phyloP scores from a whole-genome alignment of 2,113 vertebrate genomes.

The Tricholaema leucomelas region DNA sequence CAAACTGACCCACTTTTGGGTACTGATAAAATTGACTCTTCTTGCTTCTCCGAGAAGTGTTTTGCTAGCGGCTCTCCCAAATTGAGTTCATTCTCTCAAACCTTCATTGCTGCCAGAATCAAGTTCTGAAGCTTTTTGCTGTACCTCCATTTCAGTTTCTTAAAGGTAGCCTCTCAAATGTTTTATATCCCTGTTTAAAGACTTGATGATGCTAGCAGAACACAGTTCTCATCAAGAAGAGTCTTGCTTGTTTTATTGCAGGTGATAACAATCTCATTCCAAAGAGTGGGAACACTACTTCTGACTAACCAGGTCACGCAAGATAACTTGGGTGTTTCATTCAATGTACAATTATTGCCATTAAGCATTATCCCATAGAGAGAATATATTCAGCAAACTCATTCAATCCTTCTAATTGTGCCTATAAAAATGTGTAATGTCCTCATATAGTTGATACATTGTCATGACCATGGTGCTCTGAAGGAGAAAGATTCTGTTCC shows the following conservation, averaged over 20 bases:
- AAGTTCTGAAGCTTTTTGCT: neutral
- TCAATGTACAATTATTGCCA: neutral
- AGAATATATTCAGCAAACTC: slow-evolving; percentile 16
- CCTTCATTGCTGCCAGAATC: neutral
- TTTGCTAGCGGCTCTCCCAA: neutral
- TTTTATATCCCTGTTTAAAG: neutral
- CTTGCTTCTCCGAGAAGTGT: neutral
- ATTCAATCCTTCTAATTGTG: slow-evolving; percentile 43
- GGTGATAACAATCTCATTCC: slow-evolving; percentile 36
- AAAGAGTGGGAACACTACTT: slow-evolving; percentile 29
- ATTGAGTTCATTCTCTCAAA: neutral
- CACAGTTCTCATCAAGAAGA: neutral
- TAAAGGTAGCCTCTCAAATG: neutral
- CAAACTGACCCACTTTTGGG: neutral
- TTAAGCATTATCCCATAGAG: slow-evolving; percentile 14
- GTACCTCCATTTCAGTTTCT: neutral
- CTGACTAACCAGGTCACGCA: neutral
- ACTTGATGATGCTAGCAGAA: fast-evolving
- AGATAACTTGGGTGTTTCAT: neutral
- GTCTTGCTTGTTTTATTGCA: slow-evolving; percentile 12
- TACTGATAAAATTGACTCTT: neutral
- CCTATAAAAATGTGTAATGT: slow-evolving; percentile 36
- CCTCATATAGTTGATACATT: slow-evolving; percentile 53
- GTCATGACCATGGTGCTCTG: neutral
- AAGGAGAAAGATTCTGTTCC: slow-evolving; percentile 22